Base-by-base conservation (phyloP, 2,888 invertebrate genomes). In the Coelopa pilipes region DNA sequence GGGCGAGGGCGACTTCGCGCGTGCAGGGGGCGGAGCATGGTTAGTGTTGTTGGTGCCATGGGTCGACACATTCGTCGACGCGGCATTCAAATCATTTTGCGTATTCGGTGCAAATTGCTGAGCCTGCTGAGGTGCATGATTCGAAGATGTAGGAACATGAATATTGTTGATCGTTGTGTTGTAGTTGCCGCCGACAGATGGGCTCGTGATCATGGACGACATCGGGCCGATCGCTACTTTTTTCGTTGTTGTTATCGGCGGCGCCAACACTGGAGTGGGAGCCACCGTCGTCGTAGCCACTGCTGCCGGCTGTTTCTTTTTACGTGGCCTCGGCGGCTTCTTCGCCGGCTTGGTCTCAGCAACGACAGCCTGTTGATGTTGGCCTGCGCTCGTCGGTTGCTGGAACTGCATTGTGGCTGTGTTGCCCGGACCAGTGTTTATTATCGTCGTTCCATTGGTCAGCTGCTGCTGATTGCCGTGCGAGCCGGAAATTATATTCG, bases 391-490 rank as follows among this genome's bases (percentile, higher is more conserved):
- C 70, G 81, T 82, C 62, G 83, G 80, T 71, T 78, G 85, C 73
- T 82, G 85, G 72, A 82, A 74, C 75, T 81, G 85, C 72, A 86
- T 85, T 57, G 83, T 84, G 70, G 83, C 79, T 73, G 79, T 45
- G 67, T 76, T 70, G 68, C 70, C 49, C 60, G 73, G 74, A 65
- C 59, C 46, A 21, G 79, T 70, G 78, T 79, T 65, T 76, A 78
- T 76, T 78, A 80, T 19, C 34, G 34, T 34, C 24, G 74, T 72
- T 17, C 76, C 76, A 66, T 75, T 74, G 1, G 72, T n/a, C 73
- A 82, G 80, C 78, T 75, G 81, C 75, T 69, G 81, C 75, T 15
- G 78, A 34, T 34, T 34, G 4, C 34, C 34, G 7, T 76, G 57
- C 47, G 12, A 66, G 45, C 50, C 47, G 49, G 60, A 62, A 70